phyloP scores from a whole-genome alignment of 92 coral and sea anemone genomes.

The Porites lobata region DNA sequence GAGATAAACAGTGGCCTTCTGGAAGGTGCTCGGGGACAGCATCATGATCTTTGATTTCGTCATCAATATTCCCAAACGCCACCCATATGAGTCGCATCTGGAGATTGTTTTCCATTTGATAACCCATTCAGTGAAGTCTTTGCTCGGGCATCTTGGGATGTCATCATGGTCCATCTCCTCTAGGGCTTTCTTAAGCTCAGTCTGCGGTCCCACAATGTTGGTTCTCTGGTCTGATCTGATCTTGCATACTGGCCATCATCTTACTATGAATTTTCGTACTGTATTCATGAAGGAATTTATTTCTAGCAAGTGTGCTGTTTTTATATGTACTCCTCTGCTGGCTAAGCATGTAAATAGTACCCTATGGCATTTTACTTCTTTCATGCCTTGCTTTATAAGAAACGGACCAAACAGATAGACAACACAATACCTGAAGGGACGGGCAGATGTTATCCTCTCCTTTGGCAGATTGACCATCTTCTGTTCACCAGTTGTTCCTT shows the following conservation, averaged over 20 bases:
- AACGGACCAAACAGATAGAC: constrained; percentile 59
- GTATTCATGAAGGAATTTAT: constrained; percentile 38
- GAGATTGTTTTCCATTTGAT: constrained; percentile 22
- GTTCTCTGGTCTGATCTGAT: neutral
- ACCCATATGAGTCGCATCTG: constrained; percentile 26
- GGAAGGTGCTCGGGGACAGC: constrained; percentile 55
- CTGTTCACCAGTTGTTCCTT: constrained; percentile 57
- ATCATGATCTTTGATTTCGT: constrained; percentile 7
- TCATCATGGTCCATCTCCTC: constrained; percentile 45
- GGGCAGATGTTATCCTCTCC: constrained; percentile 8
- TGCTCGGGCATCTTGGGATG: constrained; percentile 22
- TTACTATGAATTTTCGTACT: neutral
- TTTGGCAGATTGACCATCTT: neutral
- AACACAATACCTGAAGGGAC: constrained; percentile 52
- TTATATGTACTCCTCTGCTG: no score
- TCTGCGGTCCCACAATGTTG: constrained; percentile 29
- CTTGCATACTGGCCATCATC: neutral
- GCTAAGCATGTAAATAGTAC: constrained; percentile 15
- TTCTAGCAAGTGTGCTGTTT: constrained; percentile 50
- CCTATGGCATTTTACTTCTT: constrained; percentile 42
- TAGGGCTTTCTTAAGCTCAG: constrained; percentile 37
- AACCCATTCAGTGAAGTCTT: constrained; percentile 47
- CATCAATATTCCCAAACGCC: constrained; percentile 31
- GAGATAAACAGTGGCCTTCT: neutral
- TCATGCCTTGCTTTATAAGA: neutral